phyloP scores from a whole-genome alignment of 2,113 vertebrate genomes.

The Speoplatyrhinus poulsoni region DNA sequence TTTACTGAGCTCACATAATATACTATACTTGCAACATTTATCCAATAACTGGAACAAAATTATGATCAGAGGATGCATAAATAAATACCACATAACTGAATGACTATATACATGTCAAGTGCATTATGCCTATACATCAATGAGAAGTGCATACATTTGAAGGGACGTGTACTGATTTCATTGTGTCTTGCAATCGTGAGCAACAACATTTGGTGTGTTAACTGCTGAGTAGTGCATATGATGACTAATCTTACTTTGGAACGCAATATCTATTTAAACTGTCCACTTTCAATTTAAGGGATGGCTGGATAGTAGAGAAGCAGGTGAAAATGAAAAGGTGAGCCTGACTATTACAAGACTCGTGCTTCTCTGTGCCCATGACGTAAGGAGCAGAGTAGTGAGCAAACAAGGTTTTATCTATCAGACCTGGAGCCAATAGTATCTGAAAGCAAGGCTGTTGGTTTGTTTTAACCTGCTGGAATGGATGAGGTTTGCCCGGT shows the following conservation, averaged over 20 bases:
- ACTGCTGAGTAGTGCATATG: constrained; percentile 8
- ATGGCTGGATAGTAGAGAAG: constrained; percentile 27
- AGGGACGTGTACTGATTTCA: too few relatives aligned
- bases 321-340: constrained; percentile 48
- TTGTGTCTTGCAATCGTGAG: too few relatives aligned
- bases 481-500: constrained; percentile 32
- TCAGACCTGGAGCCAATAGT: constrained; percentile 55
- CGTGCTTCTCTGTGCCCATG: constrained; percentile 17
- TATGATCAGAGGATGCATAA: constrained; percentile 54
- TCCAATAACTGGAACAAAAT: constrained; percentile 54
- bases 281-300: constrained; percentile 33
- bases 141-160: constrained; percentile 28
- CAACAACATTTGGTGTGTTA: constrained; percentile 14
- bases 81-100: constrained; percentile 58
- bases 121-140: constrained; percentile 44
- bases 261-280: constrained; percentile 28
- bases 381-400: constrained; percentile 20
- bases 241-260: constrained; percentile 24
- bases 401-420: constrained; percentile 6
- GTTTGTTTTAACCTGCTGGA: constrained; percentile 32
- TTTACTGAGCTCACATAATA: constrained; percentile 50
- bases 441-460: constrained; percentile 45
- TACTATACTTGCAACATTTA: constrained; percentile 60
- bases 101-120: constrained; percentile 64
- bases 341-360: constrained; percentile 31